Conservation (phyloP, 2,888 invertebrate species). For the Diploptera punctata region DNA sequence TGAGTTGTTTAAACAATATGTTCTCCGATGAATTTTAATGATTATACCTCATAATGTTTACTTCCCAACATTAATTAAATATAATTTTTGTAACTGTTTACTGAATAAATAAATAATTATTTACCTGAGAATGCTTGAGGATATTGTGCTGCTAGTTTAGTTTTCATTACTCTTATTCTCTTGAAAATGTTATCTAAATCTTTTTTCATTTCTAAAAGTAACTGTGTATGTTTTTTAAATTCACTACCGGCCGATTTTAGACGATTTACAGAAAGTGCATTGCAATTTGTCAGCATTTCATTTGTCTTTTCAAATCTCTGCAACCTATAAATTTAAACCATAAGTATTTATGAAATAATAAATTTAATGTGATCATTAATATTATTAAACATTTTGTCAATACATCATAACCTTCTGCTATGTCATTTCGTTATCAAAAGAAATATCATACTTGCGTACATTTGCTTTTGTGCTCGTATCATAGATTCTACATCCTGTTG, state of each 20-base stretch:
- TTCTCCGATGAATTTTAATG: too few species aligned
- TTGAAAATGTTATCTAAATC: conserved; percentile 95
- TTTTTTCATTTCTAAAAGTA: conserved; percentile 90
- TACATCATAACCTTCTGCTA: not conserved
- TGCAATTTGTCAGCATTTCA: conserved; percentile 98
- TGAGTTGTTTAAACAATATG: too few species aligned
- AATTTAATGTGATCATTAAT: too few species aligned
- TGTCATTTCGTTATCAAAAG: not conserved
- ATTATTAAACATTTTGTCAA: too few species aligned
- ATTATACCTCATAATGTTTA: too few species aligned
- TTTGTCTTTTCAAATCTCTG: conserved; percentile 98
- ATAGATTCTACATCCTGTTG: conserved; percentile 90
- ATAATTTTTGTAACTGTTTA: too few species aligned
- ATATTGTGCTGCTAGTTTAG: conserved; percentile 65
- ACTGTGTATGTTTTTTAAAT: conserved; percentile 88
- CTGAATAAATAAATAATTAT: too few species aligned
- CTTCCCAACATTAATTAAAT: too few species aligned
- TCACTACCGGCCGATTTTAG: conserved; percentile 86
- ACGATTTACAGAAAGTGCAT: conserved; percentile 88
- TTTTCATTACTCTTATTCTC: conserved; percentile 84
- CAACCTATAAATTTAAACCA: conserved; percentile 80
- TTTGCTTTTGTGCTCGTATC: conserved; percentile 90
- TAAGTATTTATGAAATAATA: too few species aligned
- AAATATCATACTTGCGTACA: conserved; percentile 63
- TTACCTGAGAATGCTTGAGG: conserved; percentile 52